Evolutionary conservation across 2,888 invertebrate genomes (phyloP).

Genomic region (Idaea aversata): DNA sequence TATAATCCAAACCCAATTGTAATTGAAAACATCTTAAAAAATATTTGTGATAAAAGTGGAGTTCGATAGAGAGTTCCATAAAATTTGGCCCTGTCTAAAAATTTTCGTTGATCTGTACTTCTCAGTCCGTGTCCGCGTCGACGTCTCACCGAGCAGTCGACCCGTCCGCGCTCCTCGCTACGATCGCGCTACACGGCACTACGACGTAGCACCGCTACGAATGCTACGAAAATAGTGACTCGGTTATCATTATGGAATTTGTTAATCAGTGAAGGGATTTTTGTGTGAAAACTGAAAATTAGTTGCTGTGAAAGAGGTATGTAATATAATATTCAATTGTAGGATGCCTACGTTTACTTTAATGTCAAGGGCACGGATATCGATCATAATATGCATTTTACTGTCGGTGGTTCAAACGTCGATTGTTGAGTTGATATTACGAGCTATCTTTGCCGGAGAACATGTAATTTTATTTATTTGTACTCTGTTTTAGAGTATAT

Average conservation of each 20-base stretch:
- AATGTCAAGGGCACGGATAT: conserved; percentile 77
- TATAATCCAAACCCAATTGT: too few species aligned
- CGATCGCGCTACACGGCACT: conserved; percentile 40
- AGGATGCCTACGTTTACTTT: conserved; percentile 43
- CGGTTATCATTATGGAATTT: conserved; percentile 45
- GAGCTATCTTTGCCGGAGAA: background rate
- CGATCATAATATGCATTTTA: conserved; percentile 53
- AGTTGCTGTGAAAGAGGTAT: conserved; percentile 48
- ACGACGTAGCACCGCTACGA: conserved; percentile 34
- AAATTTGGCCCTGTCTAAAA: conserved; percentile 14
- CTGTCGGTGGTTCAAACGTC: conserved; percentile 13
- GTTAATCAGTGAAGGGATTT: conserved; percentile 42
- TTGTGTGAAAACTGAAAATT: conserved; percentile 42
- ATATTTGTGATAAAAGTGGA: too few species aligned
- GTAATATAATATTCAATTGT: conserved; percentile 51
- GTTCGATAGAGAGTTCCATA: background rate
- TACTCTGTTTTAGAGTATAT: too few species aligned
- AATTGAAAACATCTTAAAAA: too few species aligned
- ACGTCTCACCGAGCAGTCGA: conserved; percentile 62
- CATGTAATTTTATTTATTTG: too few species aligned
- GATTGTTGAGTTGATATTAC: background rate
- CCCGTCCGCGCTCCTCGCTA: conserved; percentile 63
- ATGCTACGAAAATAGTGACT: conserved; percentile 50
- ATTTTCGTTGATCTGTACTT: conserved; percentile 45
- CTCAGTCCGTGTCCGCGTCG: conserved; percentile 63